Conservation (phyloP, 1,140 invertebrate genomes). For the Phocides pigmalion region DNA sequence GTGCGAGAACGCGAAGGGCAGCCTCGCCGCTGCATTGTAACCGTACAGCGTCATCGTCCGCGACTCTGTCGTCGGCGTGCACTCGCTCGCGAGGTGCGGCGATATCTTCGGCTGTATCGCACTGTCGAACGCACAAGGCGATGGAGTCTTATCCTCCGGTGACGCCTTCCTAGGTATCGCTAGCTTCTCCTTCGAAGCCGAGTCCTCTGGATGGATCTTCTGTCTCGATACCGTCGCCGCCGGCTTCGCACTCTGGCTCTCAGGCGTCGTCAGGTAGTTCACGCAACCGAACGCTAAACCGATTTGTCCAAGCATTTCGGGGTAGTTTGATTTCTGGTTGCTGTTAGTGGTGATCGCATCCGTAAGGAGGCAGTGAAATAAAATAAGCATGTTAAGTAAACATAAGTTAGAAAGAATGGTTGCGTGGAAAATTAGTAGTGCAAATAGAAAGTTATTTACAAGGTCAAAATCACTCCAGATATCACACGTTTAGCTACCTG, state of each 20-base stretch:
- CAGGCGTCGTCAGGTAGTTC: constrained; percentile 75
- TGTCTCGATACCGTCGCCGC: constrained; percentile 55
- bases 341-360: constrained; percentile 58
- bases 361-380: constrained; percentile 59
- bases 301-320: constrained; percentile 83
- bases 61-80: constrained; percentile 61
- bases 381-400: constrained; percentile 45
- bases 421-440: constrained; percentile 28
- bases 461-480: constrained; percentile 45
- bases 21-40: constrained; percentile 79
- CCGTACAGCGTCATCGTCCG: constrained; percentile 69
- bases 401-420: constrained; percentile 7
- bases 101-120: constrained; percentile 75
- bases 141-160: constrained; percentile 70
- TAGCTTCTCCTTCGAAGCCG: constrained; percentile 62
- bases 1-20: constrained; percentile 80
- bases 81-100: constrained; percentile 60
- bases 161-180: constrained; percentile 62
- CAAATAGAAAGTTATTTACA: constrained; percentile 40
- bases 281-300: constrained; percentile 82
- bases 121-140: constrained; percentile 48
- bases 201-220: constrained; percentile 72
- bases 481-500: constrained; percentile 76
- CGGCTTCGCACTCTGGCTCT: constrained; percentile 43
- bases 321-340: constrained; percentile 82